phyloP scores from a whole-genome alignment of 2,797 vertebrate genomes.

The Chromis chromis region DNA sequence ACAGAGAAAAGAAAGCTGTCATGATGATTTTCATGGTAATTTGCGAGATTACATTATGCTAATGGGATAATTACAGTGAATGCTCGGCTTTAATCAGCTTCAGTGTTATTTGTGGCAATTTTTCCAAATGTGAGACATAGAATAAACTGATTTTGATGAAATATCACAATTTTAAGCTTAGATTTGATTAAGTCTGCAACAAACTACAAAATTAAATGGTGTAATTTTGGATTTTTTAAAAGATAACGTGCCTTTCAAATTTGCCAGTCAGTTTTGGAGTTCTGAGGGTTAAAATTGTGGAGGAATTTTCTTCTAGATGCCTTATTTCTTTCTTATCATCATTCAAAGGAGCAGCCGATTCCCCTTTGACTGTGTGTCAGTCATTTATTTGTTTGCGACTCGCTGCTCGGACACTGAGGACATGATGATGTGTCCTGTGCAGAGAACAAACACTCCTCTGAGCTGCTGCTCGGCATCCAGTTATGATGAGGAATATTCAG shows the following conservation, averaged over 20 bases:
- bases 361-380: background rate
- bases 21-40: constrained; percentile 80
- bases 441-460: constrained; percentile 36
- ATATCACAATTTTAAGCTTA: too few relatives aligned
- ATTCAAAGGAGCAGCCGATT: background rate
- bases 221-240: too few relatives aligned
- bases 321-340: background rate
- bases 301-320: background rate
- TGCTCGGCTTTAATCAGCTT: too few relatives aligned
- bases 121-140: too few relatives aligned
- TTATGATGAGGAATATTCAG: constrained; percentile 50
- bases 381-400: constrained; percentile 16
- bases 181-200: too few relatives aligned
- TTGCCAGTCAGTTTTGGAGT: too few relatives aligned
- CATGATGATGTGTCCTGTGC: background rate
- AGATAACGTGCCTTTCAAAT: too few relatives aligned
- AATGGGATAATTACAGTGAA: too few relatives aligned
- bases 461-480: constrained; percentile 56
- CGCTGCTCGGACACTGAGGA: constrained; percentile 8
- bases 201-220: too few relatives aligned
- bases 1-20: constrained; percentile 65
- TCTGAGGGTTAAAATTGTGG: background rate
- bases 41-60: constrained; percentile 81
- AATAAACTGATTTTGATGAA: too few relatives aligned
- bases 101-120: too few relatives aligned